Evolutionary conservation across 2,888 invertebrate genomes (phyloP), one percentile per base, ranked within the genome.

Genomic region (Clepsis dumicolana): DNA sequence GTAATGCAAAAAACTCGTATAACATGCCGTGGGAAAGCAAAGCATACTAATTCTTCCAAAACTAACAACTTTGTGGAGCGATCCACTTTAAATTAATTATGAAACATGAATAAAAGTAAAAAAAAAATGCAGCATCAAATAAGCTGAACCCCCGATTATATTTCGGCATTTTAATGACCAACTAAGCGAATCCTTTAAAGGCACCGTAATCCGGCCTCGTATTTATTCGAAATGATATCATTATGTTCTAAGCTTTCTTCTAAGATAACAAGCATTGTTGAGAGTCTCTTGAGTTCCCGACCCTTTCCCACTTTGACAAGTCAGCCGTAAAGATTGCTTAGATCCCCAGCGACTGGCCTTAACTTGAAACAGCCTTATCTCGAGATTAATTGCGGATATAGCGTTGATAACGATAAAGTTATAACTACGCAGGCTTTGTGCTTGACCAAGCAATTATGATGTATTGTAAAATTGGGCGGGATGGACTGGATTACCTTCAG

Each of bases 241-340:
- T 92, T 91, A 90, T 84, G 83, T 89, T 89, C 88, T 89, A 87
- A 85, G 86, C 87, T 88, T 87, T 86, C 87, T 91, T 91, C 86
- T 90, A 87, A 90, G 92, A 91, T 92, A 93, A 93, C 93, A 91
- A 91, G 93, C 91, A 92, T 93, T 93, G 93, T 93, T 92, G 92
- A 92, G 90, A 91, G 88, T 91, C 91, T 90, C 91, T 88, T 85
- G 87, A 90, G 91, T 82, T 86, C 85, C 87, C 88, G 91, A 91
- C 92, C 93, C 91, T 93, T 91, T 88, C 89, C 87, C 86, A 84
- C 93, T 93, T 93, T 93, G 93, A 92, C 91, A 90, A 93, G 90
- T 92, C 91, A 91, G 86, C 90, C 92, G 92, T 93, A 88, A 92
- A 93, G 92, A 92, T 93, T 92, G 93, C 92, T 91, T 91, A 91